Conservation (phyloP, 2,888 invertebrate genomes). For the Calliscelio sp. region DNA sequence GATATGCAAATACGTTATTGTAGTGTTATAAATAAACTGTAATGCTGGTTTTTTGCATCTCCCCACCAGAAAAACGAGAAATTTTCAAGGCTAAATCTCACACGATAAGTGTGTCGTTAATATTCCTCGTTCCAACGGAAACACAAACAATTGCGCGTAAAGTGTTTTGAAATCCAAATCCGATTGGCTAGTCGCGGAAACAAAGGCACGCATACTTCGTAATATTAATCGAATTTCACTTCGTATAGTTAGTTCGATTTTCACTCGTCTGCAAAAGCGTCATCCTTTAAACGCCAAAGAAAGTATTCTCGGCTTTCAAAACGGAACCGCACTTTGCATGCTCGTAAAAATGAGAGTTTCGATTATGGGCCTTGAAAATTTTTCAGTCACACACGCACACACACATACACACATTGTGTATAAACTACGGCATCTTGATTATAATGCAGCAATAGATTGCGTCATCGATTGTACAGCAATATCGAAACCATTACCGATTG, state of each 20-base stretch:
- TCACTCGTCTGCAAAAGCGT: conserved; percentile 55
- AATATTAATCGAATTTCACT: conserved; percentile 61
- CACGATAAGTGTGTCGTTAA: conserved; percentile 3
- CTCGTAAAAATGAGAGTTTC: conserved; percentile 37
- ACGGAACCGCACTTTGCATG: conserved; percentile 31
- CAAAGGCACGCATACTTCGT: conserved; percentile 35
- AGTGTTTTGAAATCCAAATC: conserved; percentile 54
- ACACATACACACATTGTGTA: no score
- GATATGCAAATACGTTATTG: no score
- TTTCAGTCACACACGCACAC: background rate
- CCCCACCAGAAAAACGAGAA: no score
- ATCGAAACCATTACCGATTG: conserved; percentile 24
- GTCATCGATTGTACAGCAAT: conserved; percentile 42
- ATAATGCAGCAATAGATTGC: conserved; percentile 39
- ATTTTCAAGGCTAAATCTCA: conserved; percentile 18
- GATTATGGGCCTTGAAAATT: conserved; percentile 18
- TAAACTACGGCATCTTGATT: conserved; percentile 26
- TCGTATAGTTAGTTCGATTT: conserved; percentile 39
- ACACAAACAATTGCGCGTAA: conserved; percentile 5
- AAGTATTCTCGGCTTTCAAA: conserved; percentile 61
- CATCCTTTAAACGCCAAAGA: conserved; percentile 52
- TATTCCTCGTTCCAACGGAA: conserved; percentile 37
- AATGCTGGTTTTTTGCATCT: no score
- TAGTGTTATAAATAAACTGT: no score
- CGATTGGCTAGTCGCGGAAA: conserved; percentile 13